Conservation (phyloP, 2,888 invertebrate species). For the Rhimphoctona megacephalus region DNA sequence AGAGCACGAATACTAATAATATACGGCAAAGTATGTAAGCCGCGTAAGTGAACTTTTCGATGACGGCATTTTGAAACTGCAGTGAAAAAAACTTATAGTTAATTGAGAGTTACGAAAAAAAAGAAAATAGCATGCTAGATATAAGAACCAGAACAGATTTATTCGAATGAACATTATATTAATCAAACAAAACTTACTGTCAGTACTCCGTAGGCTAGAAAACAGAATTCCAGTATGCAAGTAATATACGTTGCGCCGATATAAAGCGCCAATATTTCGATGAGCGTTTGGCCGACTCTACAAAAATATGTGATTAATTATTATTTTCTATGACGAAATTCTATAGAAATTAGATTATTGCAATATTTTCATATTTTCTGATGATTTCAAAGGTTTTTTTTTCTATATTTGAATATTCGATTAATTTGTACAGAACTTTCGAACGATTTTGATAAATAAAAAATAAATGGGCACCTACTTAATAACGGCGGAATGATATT, state of each 20-base stretch:
- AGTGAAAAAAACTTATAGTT: not conserved
- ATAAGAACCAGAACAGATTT: not conserved
- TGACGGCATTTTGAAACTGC: slow-evolving; percentile 27
- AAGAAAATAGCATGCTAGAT: not conserved
- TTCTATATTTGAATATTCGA: no score
- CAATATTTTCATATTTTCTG: not conserved
- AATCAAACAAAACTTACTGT: slow-evolving; percentile 64
- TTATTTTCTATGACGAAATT: not conserved
- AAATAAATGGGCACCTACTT: slow-evolving; percentile 31
- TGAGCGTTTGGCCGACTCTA: slow-evolving; percentile 61
- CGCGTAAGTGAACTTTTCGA: slow-evolving; percentile 57
- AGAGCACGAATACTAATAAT: slow-evolving; percentile 74
- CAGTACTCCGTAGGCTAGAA: slow-evolving; percentile 71
- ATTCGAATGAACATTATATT: not conserved
- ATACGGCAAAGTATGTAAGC: slow-evolving; percentile 66
- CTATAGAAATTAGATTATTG: not conserved
- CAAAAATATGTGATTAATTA: not conserved
- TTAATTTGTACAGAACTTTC: not conserved
- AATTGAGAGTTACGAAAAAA: not conserved
- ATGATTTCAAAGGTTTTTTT: not conserved
- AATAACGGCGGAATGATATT: slow-evolving; percentile 54
- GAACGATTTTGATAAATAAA: not conserved
- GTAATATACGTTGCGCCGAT: slow-evolving; percentile 70
- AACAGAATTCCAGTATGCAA: slow-evolving; percentile 74
- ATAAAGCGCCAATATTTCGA: slow-evolving; percentile 68